Evolutionary conservation across 2,113 vertebrate genomes (phyloP), one percentile per base, ranked within the genome.

Genomic region (Varanus salvator): DNA sequence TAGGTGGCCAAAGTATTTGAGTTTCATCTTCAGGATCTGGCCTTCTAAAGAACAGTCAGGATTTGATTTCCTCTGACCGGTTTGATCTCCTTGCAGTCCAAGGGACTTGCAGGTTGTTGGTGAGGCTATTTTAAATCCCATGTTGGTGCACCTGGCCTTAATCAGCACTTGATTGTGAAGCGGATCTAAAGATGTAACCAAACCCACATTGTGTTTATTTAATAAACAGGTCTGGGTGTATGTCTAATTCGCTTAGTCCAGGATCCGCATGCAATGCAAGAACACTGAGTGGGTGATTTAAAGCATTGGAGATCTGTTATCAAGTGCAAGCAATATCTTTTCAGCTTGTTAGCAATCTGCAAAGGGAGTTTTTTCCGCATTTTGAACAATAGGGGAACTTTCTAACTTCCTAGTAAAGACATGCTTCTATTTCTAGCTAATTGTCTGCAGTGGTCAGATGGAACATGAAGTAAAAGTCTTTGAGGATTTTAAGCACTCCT

Each of bases 371-470:
- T 5, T 31, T 19, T 21, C 34, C 80, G 54, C 38, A 74, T 72
- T 82, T 60, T 31, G 85, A 85, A 93, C 52, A 84, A 57, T 6
- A 76, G 91, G 90, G 93, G 94, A 94, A 96, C 91, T 96, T 95
- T 77, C 71, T 90, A 93, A 93, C 94, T 97, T 97, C 95, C 94
- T 95, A 95, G 95, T 96, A 93, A 92, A 92, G 38, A 80, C 31
- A 80, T 54, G 90, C 74, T 91, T 92, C 91, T 91, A 48, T 76
- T 91, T 31, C 34, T 19, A 44, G 23, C 6, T 4, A 50, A 76
- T 89, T 15, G 38, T 80, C 85, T 95, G 71, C 80, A 94, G 31
- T 50, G 38, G 82, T 93, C 80, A 94, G 21, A 11, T 11, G 2
- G 21, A 88, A 8, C 91, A 75, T 31, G 88, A 95, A 94, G 94